Evolutionary conservation across 2,888 invertebrate genomes (phyloP), one percentile per base, ranked within the genome.

Genomic region (Callosobruchus maculatus): DNA sequence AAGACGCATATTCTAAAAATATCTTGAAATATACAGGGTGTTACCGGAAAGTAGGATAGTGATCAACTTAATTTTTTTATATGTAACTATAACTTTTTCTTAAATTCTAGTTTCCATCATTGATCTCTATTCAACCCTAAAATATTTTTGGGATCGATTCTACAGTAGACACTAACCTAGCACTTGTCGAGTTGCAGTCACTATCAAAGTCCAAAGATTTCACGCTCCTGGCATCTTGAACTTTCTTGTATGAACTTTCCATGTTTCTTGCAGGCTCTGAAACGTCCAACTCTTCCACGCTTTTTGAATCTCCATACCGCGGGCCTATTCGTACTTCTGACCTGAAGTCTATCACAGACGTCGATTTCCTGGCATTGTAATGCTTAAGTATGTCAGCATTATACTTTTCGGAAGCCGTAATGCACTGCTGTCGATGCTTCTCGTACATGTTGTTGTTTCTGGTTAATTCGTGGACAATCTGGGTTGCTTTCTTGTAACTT

Each of bases 181-280:
- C 49, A 49, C 49, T 21, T 2, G 77, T 81, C 2, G 83, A 83
- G 75, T 85, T 86, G 74, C 84, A 84, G 82, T 94, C 94, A n/a
- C 93, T 93, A 83, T 94, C 94, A 79, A 94, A 93, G 82, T 95
- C 95, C 9, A 93, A 88, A 0, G 94, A 93, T 80, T 93, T 93
- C 0, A 93, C 91, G 83, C 92, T 93, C 71, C 93, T 86, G 9
- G 89, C 88, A 81, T 90, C 89, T 21, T 88, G 83, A 7, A 84
- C 79, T 78, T 83, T 85, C 73, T 83, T 83, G 73, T 84, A 83
- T 30, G 82, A 49, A 75, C 82, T 77, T 70, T 81, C 77, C 68
- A 77, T 73, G 68, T 76, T 80, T 74, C 77, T 77, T 70, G 77
- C 68, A 67, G 77, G 88, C 87, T 81, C 87, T 20, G 71, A 71